phyloP scores from a whole-genome alignment of 2,888 invertebrate species.

The Chaitophorus viminalis region DNA sequence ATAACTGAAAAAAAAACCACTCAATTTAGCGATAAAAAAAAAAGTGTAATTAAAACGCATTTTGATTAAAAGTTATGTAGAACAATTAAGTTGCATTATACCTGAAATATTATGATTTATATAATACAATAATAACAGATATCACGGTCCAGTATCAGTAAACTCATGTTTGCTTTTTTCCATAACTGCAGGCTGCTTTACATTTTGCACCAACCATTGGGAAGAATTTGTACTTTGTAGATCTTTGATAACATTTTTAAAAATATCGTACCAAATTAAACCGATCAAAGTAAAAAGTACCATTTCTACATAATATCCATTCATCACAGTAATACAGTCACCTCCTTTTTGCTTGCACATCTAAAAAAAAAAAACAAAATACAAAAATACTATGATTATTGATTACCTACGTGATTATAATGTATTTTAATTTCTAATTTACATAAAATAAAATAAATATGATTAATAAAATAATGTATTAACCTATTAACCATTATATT shows the following conservation, averaged over 20 bases:
- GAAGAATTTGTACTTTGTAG: background rate
- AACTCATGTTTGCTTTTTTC: background rate
- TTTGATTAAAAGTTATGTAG: too few relatives aligned
- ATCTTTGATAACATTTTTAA: background rate
- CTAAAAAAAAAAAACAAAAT: background rate
- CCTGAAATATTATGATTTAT: too few relatives aligned
- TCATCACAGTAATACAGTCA: slow-evolving; percentile 76
- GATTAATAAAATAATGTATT: too few relatives aligned
- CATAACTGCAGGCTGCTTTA: background rate
- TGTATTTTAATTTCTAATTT: too few relatives aligned
- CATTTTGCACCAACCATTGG: background rate
- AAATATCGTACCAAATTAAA: slow-evolving; percentile 74
- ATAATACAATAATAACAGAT: background rate
- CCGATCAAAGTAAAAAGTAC: slow-evolving; percentile 81
- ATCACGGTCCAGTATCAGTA: background rate
- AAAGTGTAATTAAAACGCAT: too few relatives aligned
- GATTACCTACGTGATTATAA: too few relatives aligned
- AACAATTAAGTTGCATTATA: too few relatives aligned
- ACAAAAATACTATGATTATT: too few relatives aligned
- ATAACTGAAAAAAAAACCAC: too few relatives aligned
- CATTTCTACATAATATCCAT: slow-evolving; percentile 92
- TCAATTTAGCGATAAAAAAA: too few relatives aligned
- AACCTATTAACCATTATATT: too few relatives aligned
- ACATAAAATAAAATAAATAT: too few relatives aligned
- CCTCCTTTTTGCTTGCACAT: background rate